Base-by-base conservation (phyloP, 2,797 vertebrate species). In the Myotis vivesi region DNA sequence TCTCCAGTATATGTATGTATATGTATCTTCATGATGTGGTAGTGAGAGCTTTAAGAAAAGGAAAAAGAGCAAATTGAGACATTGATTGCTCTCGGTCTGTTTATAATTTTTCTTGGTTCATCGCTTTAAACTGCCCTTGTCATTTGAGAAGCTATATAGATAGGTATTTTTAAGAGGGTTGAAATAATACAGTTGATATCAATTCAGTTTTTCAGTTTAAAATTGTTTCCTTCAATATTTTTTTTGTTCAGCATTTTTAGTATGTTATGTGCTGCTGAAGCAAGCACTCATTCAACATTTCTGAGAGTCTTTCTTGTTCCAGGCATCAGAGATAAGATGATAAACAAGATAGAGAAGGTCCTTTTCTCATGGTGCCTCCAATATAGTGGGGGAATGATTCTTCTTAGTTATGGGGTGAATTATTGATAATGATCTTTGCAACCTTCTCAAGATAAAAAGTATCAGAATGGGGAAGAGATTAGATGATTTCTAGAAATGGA, bases 111-210 rank as follows among this genome's bases (percentile, higher is more conserved):
- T 95, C 30, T 62, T 88, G 57, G 76, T 92, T 90, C 30, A 28
- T 95, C 59, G 36, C 15, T 86, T 81, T 81, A 75, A 89, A 46
- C 13, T 62, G n/a, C 91, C 28, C 5, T 0, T 72, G 28, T 88
- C 38, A 41, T 81, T 92, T 92, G 76, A 77, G 16, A 77, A 55
- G 55, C 15, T 25, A 3, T 19, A 59, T 30, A 15, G 28, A 62
- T 62, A 62, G 17, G 28, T 79, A 62, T 81, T 95, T 92, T 95
- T 85, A 95, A 89, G 41, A 72, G 36, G 9, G 22, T 83, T 82
- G 46, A 91, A 94, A 53, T 87, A 41, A 64, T 51, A 22, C 30
- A 41, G n/a, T 79, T 92, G 77, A 30, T 92, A 25, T 8, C 46
- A 82, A 4, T 87, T 84, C 36, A 49, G 4, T 75, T 89, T 91